A percentile compares a stretch with the other conserved stretches of the same genome.
Evolutionary conservation across 2,888 invertebrate genomes (phyloP).

Genomic region (Palloptera scutellata): DNA sequence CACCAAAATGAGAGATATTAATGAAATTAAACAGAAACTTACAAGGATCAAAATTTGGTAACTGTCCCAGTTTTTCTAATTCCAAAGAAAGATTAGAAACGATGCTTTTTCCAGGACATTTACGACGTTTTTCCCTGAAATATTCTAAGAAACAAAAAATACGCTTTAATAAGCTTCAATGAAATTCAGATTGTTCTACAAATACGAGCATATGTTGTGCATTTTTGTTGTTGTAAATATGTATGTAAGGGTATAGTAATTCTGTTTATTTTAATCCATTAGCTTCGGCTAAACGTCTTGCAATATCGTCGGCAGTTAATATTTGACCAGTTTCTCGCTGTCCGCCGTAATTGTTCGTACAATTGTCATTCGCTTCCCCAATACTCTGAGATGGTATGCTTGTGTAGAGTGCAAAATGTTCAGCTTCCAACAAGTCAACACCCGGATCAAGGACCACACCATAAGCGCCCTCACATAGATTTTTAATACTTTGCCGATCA

Average conservation of each 20-base stretch:
- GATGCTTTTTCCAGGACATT: constrained; percentile 43
- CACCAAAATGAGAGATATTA: neutral
- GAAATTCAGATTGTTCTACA: constrained; percentile 10
- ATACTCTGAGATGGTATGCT: constrained; percentile 80
- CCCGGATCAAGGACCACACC: constrained; percentile 65
- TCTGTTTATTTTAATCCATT: constrained; percentile 51
- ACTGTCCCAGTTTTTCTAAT: constrained; percentile 12
- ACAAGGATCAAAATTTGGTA: too few species aligned
- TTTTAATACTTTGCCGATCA: constrained; percentile 63
- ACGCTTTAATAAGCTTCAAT: constrained; percentile 4
- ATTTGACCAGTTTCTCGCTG: constrained; percentile 78
- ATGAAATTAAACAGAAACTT: neutral
- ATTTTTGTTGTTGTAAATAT: neutral
- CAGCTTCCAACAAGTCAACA: constrained; percentile 82
- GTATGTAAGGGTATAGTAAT: too few species aligned
- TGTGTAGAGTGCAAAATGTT: constrained; percentile 87
- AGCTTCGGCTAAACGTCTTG: constrained; percentile 58
- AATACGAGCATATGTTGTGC: constrained; percentile 10
- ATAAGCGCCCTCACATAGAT: constrained; percentile 62
- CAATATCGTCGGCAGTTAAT: constrained; percentile 65
- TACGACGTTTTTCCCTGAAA: constrained; percentile 61
- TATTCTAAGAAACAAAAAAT: constrained; percentile 65
- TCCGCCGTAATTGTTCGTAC: constrained; percentile 69
- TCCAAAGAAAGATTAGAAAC: constrained; percentile 8
- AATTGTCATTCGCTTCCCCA: constrained; percentile 23